These are phyloP conservation scores for Rhingia rostrata DNA, from an alignment of 2,888 invertebrate species.

Conservation along the genomic window DNA sequence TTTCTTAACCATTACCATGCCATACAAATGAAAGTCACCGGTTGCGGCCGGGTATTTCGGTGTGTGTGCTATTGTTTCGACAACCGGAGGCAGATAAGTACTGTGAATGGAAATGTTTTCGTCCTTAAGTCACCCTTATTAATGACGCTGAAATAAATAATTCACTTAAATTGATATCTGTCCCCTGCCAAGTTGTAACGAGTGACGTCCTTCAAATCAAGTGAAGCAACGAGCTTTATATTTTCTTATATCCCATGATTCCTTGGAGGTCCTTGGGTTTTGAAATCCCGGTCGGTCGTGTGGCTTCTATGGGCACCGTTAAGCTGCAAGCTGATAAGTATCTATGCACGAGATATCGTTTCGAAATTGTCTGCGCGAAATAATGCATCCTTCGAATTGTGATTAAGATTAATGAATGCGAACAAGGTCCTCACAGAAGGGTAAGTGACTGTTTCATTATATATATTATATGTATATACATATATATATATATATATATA, in stretches of 20 bases:
- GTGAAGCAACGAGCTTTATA: conserved; percentile 7
- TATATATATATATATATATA: background rate
- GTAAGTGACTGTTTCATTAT: conserved; percentile 23
- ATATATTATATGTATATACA: background rate
- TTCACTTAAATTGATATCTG: conserved; percentile 70
- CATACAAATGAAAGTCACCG: conserved; percentile 74
- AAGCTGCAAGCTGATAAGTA: conserved; percentile 36
- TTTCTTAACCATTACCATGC: conserved; percentile 76
- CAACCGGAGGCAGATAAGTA: conserved; percentile 68
- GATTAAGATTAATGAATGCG: conserved; percentile 66
- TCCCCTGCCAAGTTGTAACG: background rate
- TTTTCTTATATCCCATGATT: background rate
- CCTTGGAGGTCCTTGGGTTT: conserved; percentile 2
- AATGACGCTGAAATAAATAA: conserved; percentile 70
- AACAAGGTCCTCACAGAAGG: conserved; percentile 24
- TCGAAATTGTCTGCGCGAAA: conserved; percentile 53
- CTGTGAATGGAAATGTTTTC: conserved; percentile 68
- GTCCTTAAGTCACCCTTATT: conserved; percentile 71
- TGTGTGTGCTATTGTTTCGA: conserved; percentile 14
- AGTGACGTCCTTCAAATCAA: conserved; percentile 33
- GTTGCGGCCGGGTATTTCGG: conserved; percentile 56
- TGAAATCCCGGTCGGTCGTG: conserved; percentile 20
- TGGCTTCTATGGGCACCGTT: conserved; percentile 12
- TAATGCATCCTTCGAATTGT: conserved; percentile 70
- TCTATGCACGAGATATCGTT: conserved; percentile 57